Evolutionary conservation across 1,140 invertebrate genomes (phyloP).

Genomic region (Drosophila rhopaloa): DNA sequence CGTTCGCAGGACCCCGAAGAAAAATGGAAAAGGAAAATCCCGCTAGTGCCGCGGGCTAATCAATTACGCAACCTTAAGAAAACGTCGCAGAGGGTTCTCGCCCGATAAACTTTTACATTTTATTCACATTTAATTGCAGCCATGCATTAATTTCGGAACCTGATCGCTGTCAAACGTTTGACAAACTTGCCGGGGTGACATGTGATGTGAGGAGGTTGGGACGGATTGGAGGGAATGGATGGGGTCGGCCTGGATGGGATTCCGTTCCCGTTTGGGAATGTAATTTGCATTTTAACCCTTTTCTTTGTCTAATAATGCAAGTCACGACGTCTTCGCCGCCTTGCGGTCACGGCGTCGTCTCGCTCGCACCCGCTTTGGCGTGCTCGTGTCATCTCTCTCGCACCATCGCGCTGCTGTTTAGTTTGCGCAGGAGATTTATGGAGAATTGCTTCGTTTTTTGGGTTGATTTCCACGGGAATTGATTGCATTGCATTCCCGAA

Average conservation of each 20-base stretch:
- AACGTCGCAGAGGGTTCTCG: constrained; percentile 9
- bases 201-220: constrained; percentile 23
- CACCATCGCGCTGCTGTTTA: too few relatives aligned
- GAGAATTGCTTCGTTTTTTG: constrained; percentile 1
- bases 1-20: too few relatives aligned
- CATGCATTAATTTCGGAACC: constrained; percentile 70
- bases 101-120: constrained; percentile 67
- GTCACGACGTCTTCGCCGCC: constrained; percentile 43
- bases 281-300: constrained; percentile 62
- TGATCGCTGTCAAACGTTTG: constrained; percentile 74
- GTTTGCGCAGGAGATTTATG: constrained; percentile 22
- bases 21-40: constrained; percentile 9
- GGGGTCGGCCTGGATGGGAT: not conserved
- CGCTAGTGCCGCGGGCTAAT: constrained; percentile 55
- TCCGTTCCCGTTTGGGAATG: constrained; percentile 32
- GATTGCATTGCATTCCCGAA: constrained; percentile 14
- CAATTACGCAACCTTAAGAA: constrained; percentile 59
- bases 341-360: constrained; percentile 13
- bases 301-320: constrained; percentile 28
- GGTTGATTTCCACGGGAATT: constrained; percentile 27
- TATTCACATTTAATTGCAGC: constrained; percentile 78
- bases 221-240: not conserved
- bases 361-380: not conserved
- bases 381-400: not conserved
- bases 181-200: constrained; percentile 46